phyloP scores from a whole-genome alignment of 1,140 invertebrate genomes.

The Orchestia grillus region DNA sequence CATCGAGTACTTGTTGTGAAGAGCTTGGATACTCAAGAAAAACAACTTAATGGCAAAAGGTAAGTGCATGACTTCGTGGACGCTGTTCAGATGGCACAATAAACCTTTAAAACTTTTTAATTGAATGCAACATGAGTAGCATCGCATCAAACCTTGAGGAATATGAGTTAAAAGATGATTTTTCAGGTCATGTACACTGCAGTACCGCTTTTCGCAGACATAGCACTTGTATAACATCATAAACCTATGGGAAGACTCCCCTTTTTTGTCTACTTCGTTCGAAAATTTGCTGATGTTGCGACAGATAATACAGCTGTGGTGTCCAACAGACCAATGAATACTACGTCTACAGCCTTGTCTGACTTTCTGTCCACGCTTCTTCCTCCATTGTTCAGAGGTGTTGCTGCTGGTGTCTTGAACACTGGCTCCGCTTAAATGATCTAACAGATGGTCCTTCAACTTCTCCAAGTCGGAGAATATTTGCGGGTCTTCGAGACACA shows the following conservation, averaged over 20 bases:
- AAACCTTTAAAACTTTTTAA: background rate
- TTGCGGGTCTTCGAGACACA: background rate
- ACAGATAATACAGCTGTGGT: background rate
- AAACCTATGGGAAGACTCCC: background rate
- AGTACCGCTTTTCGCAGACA: background rate
- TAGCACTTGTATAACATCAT: background rate
- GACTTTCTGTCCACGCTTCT: background rate
- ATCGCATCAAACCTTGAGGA: background rate
- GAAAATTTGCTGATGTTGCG: background rate
- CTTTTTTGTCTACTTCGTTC: background rate
- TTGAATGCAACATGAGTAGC: background rate
- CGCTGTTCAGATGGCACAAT: background rate
- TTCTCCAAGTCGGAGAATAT: background rate
- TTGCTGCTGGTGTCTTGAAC: background rate
- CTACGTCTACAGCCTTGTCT: background rate
- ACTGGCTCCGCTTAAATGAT: background rate
- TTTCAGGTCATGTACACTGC: background rate
- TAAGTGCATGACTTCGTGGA: background rate
- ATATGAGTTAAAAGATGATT: background rate
- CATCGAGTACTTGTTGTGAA: background rate
- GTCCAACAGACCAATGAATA: background rate
- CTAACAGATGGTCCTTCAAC: background rate
- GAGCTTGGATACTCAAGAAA: background rate
- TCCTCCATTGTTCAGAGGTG: background rate
- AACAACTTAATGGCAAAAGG: background rate